Conservation (phyloP, 2,113 vertebrate species). For the Macroglossus sobrinus region DNA sequence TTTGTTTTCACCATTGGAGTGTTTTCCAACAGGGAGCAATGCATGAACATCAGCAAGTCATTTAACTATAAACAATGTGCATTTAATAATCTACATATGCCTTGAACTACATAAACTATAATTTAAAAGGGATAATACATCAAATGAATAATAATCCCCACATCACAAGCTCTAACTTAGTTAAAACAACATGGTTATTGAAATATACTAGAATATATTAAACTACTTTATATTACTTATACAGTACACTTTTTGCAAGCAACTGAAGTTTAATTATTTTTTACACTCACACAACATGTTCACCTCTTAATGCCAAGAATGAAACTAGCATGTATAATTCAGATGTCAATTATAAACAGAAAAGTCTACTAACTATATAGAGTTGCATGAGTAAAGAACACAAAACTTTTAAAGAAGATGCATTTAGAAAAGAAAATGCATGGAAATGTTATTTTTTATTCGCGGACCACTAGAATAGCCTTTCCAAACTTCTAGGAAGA, state of each 20-base stretch:
- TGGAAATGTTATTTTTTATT: background rate
- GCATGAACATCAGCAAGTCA: constrained; percentile 52
- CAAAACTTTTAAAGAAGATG: background rate
- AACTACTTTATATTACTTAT: background rate
- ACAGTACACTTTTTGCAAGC: background rate
- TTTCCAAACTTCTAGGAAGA: background rate
- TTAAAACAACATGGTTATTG: background rate
- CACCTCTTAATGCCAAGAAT: background rate
- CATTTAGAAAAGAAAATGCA: background rate
- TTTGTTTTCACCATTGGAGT: constrained; percentile 54
- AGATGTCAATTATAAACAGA: background rate
- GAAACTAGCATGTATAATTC: background rate
- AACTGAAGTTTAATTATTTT: background rate
- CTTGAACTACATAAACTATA: constrained; percentile 27
- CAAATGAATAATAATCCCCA: constrained; percentile 55
- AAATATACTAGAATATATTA: background rate
- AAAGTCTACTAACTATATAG: background rate
- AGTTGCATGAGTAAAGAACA: background rate
- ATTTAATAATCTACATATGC: constrained; percentile 41
- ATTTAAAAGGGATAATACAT: constrained; percentile 51
- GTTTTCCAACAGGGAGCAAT: constrained; percentile 58
- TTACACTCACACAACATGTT: background rate
- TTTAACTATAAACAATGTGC: constrained; percentile 65
- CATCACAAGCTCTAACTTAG: background rate
- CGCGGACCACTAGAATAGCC: background rate